A percentile compares a stretch with the other conserved stretches of the same genome.
phyloP scores from a whole-genome alignment of 2,797 vertebrate species.

The Oryzias sinensis region DNA sequence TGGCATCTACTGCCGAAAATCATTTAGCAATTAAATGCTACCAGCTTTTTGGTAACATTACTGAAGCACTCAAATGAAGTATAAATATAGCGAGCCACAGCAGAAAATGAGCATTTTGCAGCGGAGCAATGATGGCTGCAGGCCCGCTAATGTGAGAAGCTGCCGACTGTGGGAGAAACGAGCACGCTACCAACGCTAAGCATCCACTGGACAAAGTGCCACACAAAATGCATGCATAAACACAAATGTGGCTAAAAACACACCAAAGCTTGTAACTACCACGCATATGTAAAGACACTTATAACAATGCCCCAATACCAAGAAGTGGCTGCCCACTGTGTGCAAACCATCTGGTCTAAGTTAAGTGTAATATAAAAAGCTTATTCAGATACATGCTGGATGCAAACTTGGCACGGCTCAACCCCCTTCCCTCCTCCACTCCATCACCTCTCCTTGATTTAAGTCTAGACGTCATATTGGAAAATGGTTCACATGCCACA shows the following conservation, averaged over 20 bases:
- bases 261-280: constrained; percentile 1
- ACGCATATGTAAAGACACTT: constrained; percentile 10
- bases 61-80: too few species aligned
- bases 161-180: constrained; percentile 68
- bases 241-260: constrained; percentile 22
- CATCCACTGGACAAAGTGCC: constrained; percentile 61
- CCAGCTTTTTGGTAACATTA: too few species aligned
- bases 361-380: constrained; percentile 87
- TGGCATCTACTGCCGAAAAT: neutral
- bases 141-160: constrained; percentile 58
- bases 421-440: constrained; percentile 38
- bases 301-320: constrained; percentile 74
- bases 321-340: constrained; percentile 64
- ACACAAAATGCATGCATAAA: constrained; percentile 32
- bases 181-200: constrained; percentile 67
- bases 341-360: constrained; percentile 83
- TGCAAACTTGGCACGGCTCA: constrained; percentile 79
- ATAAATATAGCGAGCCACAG: constrained; percentile 45
- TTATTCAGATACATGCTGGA: constrained; percentile 83
- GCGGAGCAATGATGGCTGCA: constrained; percentile 60
- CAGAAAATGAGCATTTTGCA: constrained; percentile 63
- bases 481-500: constrained; percentile 77
- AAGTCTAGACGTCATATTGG: constrained; percentile 89
- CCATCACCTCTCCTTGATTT: constrained; percentile 76
- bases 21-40: constrained; percentile 8